Evolutionary conservation across 2,113 vertebrate species (phyloP).

Genomic region (Hippopotamus amphibius): DNA sequence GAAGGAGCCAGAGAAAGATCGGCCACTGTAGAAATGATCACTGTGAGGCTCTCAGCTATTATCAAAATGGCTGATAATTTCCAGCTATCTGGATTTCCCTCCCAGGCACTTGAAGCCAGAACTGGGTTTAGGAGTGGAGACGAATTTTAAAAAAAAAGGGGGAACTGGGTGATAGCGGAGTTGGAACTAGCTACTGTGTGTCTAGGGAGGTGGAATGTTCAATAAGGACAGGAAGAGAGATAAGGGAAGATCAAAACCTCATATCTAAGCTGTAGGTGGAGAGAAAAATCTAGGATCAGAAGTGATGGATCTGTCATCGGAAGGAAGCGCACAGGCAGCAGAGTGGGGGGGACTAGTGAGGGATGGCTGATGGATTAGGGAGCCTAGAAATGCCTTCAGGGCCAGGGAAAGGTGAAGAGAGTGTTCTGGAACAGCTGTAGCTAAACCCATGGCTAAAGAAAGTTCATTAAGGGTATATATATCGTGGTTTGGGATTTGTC

Average conservation of each 20-base stretch:
- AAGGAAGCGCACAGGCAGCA: neutral
- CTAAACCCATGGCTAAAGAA: neutral
- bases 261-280: neutral
- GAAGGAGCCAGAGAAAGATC: neutral
- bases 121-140: neutral
- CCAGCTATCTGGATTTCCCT: neutral
- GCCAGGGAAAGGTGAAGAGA: neutral
- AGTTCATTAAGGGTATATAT: neutral
- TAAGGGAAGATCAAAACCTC: neutral
- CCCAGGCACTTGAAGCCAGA: neutral
- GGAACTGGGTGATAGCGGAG: neutral
- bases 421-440: neutral
- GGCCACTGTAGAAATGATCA: neutral
- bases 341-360: neutral
- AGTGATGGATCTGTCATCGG: neutral
- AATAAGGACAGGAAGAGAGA: neutral
- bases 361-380: neutral
- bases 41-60: neutral
- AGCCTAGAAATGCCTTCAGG: neutral
- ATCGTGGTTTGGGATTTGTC: neutral
- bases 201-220: neutral
- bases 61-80: neutral
- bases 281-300: neutral
- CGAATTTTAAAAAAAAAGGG: neutral
- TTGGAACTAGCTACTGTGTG: neutral